phyloP scores from a whole-genome alignment of 2,113 vertebrate species.

The Psittacus erithacus region DNA sequence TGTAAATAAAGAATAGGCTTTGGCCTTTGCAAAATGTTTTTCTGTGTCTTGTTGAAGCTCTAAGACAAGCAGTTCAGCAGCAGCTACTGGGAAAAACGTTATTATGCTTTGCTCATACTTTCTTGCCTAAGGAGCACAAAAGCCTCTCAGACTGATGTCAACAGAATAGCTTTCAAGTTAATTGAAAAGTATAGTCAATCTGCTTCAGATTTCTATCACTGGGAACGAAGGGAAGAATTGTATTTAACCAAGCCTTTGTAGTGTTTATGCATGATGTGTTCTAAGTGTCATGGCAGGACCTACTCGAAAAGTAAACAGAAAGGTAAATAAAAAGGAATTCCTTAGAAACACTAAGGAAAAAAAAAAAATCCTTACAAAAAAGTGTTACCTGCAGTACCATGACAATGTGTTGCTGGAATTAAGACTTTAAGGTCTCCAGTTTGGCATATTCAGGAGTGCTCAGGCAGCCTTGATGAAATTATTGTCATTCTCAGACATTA shows the following conservation, averaged over 20 bases:
- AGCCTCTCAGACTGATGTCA: background rate
- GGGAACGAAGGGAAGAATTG: background rate
- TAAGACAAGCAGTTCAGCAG: background rate
- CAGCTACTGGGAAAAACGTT: background rate
- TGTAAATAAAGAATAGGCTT: background rate
- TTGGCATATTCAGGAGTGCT: background rate
- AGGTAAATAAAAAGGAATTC: background rate
- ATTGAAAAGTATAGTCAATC: constrained; percentile 21
- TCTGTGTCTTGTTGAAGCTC: background rate
- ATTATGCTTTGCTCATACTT: background rate
- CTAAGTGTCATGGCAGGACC: background rate
- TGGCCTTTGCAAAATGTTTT: background rate
- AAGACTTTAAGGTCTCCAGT: background rate
- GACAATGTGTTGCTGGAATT: background rate
- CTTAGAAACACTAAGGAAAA: background rate
- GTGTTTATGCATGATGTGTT: background rate
- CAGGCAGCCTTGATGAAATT: background rate
- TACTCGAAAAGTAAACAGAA: background rate
- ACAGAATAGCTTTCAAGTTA: constrained; percentile 40
- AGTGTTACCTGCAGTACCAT: background rate
- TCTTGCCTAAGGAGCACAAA: constrained; percentile 23
- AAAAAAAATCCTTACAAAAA: background rate
- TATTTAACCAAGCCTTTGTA: background rate
- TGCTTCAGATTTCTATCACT: constrained; percentile 1
- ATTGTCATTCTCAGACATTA: background rate